Percentiles rank a stretch among this genome's conserved stretches.
These are phyloP conservation scores for Staurois parvus DNA, from an alignment of 2,797 vertebrate species.

Conservation along the genomic window DNA sequence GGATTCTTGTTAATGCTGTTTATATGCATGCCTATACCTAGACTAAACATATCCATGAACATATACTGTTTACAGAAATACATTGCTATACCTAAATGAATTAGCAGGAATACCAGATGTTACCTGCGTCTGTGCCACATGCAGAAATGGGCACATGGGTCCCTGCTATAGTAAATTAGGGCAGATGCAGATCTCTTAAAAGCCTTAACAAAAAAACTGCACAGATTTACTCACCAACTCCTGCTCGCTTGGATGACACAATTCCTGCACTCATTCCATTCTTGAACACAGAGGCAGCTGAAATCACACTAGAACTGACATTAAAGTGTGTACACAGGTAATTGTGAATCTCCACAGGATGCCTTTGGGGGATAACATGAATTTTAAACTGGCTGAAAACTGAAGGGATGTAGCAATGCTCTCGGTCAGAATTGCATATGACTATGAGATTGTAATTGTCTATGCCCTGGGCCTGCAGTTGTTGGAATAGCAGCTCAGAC, in stretches of 20 bases:
- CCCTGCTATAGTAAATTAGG: too few relatives aligned
- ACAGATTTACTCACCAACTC: conserved; percentile 81
- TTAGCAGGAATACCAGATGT: too few relatives aligned
- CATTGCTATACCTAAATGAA: too few relatives aligned
- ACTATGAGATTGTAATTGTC: conserved; percentile 83
- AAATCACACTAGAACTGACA: conserved; percentile 68
- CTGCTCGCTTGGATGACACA: conserved; percentile 88
- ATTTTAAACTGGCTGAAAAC: conserved; percentile 89
- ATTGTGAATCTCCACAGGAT: conserved; percentile 73
- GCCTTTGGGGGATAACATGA: conserved; percentile 83
- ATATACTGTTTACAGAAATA: too few relatives aligned
- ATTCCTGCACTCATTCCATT: conserved; percentile 83
- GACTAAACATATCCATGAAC: too few relatives aligned
- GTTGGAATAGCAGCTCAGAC: conserved; percentile 85
- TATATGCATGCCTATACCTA: too few relatives aligned
- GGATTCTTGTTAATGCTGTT: too few relatives aligned
- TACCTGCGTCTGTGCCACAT: too few relatives aligned
- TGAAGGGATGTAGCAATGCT: conserved; percentile 90
- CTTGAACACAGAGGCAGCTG: conserved; percentile 85
- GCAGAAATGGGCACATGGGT: too few relatives aligned
- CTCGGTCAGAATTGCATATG: conserved; percentile 86
- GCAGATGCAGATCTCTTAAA: too few relatives aligned
- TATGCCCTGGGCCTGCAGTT: conserved; percentile 72
- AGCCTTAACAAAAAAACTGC: too few relatives aligned
- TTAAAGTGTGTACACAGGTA: conserved; percentile 86